Evolutionary conservation across 2,797 vertebrate genomes (phyloP), one percentile per base, ranked within the genome.

Genomic region (Hoplostethus atlanticus): DNA sequence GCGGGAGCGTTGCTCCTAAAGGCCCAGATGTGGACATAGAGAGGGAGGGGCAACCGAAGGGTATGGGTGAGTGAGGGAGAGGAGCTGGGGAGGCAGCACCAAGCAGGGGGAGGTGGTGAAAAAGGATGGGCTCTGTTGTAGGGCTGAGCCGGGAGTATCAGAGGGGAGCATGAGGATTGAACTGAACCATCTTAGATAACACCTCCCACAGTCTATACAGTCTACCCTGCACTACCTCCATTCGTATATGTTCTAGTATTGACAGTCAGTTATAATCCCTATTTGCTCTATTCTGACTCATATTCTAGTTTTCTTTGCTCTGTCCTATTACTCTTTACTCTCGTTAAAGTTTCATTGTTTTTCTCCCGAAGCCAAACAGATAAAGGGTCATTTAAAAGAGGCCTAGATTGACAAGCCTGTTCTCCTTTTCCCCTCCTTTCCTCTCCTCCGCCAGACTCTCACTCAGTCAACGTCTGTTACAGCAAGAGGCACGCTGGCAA

Each of bases 391-490:
- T 58, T 36, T 17, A 21, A 47, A 28, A 15, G 21, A 62, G 56
- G 54, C 56, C 34, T 25, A 67, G 36, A 53, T 53, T 76, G 63
- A 56, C 55, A 59, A 10, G 38, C n/a, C 42, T 30, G 1, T 31
- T 64, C 9, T 56, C 36, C 61, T 62, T 15, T 54, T 51, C 71
- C 34, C 68, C 34, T 25, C 28, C n/a, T 30, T 50, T 53, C 54
- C 53, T 48, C 31, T 25, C 40, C 34, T 62, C 47, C 34, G 63
- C 38, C 36, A 0, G 30, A 25, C 67, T 67, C 55, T 34, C 68
- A 57, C 68, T 74, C 42, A 82, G 40, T 76, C 74, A 64, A 2
- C 72, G 56, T 74, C 66, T 69, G 15, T 81, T 79, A 65, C 55
- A 63, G 68, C 11, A 1, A 64, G 66, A 53, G 63, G 73, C 69